phyloP scores from a whole-genome alignment of 1,140 invertebrate species.

The Cheumatopsyche charites region DNA sequence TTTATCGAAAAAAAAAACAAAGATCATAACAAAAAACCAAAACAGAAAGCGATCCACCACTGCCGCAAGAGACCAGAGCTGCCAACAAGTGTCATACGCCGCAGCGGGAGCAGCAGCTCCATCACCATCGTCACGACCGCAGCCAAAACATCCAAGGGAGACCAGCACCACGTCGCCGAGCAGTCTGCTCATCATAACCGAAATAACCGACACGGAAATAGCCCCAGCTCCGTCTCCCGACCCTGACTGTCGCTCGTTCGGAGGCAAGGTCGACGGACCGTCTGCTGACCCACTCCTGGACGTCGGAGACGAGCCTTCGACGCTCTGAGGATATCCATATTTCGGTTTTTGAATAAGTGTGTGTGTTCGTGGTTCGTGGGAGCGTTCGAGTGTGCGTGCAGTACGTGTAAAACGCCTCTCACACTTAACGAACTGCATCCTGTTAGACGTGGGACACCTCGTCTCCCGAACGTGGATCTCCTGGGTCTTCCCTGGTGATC shows the following conservation, averaged over 20 bases:
- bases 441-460: slow-evolving; percentile 14
- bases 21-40: too few relatives aligned
- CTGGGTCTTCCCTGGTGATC: slow-evolving; percentile 1
- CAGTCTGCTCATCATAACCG: neutral
- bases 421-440: slow-evolving; percentile 36
- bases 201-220: too few relatives aligned
- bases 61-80: neutral
- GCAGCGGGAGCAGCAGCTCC: neutral
- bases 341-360: too few relatives aligned
- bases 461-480: neutral
- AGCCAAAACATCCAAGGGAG: neutral
- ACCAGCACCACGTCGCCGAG: neutral
- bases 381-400: slow-evolving; percentile 2
- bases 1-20: too few relatives aligned
- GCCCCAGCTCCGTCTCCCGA: too few relatives aligned
- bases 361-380: neutral
- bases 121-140: too few relatives aligned
- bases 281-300: slow-evolving; percentile 2
- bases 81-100: neutral
- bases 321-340: neutral
- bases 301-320: neutral
- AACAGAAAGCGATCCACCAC: too few relatives aligned
- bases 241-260: neutral
- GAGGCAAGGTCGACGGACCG: neutral
- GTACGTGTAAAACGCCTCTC: slow-evolving; percentile 13